Evolutionary conservation across 2,113 vertebrate species (phyloP).

Genomic region (Pyxicephalus adspersus): DNA sequence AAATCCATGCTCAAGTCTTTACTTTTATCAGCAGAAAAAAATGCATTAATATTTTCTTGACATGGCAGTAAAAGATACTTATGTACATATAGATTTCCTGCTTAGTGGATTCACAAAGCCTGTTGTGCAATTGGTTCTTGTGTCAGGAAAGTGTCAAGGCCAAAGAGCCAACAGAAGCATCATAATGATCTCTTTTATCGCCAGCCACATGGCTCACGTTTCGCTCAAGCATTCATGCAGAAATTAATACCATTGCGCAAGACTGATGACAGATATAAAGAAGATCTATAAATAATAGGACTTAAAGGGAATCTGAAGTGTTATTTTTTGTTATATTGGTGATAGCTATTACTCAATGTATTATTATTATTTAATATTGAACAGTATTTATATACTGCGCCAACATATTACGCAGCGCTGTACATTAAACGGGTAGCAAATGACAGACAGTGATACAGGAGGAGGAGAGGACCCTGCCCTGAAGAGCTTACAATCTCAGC

Average conservation of each 20-base stretch:
- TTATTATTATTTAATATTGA: too few relatives aligned
- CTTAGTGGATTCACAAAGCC: constrained; percentile 12
- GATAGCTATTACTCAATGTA: too few relatives aligned
- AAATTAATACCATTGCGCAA: constrained; percentile 53
- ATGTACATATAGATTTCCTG: constrained; percentile 13
- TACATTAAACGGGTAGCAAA: too few relatives aligned
- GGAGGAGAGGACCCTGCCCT: too few relatives aligned
- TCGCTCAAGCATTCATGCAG: constrained; percentile 48
- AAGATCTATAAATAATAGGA: constrained; percentile 51
- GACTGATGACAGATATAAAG: constrained; percentile 54
- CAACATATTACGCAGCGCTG: too few relatives aligned
- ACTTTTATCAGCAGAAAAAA: background rate
- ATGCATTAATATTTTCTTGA: background rate
- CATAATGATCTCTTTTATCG: constrained; percentile 52
- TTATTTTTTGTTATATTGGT: background rate
- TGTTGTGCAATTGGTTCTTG: constrained; percentile 34
- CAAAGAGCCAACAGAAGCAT: constrained; percentile 50
- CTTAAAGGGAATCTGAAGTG: constrained; percentile 9
- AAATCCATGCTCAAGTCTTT: background rate
- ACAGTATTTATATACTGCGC: too few relatives aligned
- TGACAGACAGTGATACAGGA: too few relatives aligned
- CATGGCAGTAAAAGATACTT: background rate
- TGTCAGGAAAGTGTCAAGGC: constrained; percentile 44
- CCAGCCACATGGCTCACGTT: constrained; percentile 45
- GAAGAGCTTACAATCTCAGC: too few relatives aligned